phyloP scores from a whole-genome alignment of 2,888 invertebrate genomes.

The Linyphia triangularis region DNA sequence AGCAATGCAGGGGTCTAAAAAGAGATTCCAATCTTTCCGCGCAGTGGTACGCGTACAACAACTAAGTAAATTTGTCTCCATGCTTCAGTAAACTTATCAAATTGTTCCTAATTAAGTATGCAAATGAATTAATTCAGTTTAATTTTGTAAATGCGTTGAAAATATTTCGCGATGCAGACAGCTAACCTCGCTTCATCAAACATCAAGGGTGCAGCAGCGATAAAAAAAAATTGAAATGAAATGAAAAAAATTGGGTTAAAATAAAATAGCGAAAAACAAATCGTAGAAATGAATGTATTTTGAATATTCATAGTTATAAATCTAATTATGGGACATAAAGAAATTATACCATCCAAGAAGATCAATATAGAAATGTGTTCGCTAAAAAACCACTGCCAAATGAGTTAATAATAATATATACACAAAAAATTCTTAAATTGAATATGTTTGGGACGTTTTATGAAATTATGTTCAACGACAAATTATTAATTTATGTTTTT shows the following conservation, averaged over 20 bases:
- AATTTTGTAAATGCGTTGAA: slow-evolving; percentile 76
- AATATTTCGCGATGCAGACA: slow-evolving; percentile 71
- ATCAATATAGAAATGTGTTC: slow-evolving; percentile 65
- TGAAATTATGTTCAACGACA: slow-evolving; percentile 75
- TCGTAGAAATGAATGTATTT: slow-evolving; percentile 74
- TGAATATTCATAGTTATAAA: slow-evolving; percentile 76
- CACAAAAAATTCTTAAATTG: slow-evolving; percentile 74
- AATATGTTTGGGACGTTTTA: slow-evolving; percentile 75
- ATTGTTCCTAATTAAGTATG: slow-evolving; percentile 75
- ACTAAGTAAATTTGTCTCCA: slow-evolving; percentile 74
- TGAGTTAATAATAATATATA: slow-evolving; percentile 75
- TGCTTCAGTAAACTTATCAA: slow-evolving; percentile 75
- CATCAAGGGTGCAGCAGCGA: slow-evolving; percentile 58
- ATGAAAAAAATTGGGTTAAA: slow-evolving; percentile 49
- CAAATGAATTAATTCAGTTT: slow-evolving; percentile 76
- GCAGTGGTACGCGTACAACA: slow-evolving; percentile 64
- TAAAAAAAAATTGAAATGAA: slow-evolving; percentile 64
- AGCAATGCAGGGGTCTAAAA: slow-evolving; percentile 69
- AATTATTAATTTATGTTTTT: slow-evolving; percentile 73
- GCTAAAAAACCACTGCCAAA: slow-evolving; percentile 71
- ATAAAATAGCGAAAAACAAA: slow-evolving; percentile 72
- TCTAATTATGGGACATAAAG: slow-evolving; percentile 75
- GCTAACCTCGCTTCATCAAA: slow-evolving; percentile 71
- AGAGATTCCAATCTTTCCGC: slow-evolving; percentile 72
- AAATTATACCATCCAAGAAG: slow-evolving; percentile 72